Percentiles rank a stretch among this genome's conserved stretches.
phyloP scores from a whole-genome alignment of 2,113 vertebrate species.

The Scophthalmus maximus region DNA sequence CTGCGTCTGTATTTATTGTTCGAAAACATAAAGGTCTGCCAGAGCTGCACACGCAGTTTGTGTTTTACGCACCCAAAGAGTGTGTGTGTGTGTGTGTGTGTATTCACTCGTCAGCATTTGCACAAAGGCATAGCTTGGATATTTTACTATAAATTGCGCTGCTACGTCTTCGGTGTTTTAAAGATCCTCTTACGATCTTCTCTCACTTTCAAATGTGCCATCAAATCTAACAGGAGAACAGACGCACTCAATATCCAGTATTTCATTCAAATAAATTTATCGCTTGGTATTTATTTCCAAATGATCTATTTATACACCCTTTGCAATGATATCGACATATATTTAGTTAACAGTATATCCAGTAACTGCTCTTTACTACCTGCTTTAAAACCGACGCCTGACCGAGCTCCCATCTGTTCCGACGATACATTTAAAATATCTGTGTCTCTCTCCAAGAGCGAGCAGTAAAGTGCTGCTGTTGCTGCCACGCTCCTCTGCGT shows the following conservation, averaged over 20 bases:
- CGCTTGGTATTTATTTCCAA: neutral
- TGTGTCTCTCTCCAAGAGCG: neutral
- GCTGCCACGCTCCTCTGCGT: neutral
- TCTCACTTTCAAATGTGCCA: no score
- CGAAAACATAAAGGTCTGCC: slow-evolving; percentile 81
- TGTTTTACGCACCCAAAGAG: neutral
- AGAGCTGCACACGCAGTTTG: slow-evolving; percentile 72
- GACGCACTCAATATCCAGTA: no score
- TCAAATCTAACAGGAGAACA: neutral
- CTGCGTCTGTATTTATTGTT: slow-evolving; percentile 73
- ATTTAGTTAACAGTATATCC: no score
- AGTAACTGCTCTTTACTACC: no score
- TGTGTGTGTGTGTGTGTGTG: slow-evolving; percentile 19
- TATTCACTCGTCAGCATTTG: neutral
- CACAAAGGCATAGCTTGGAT: slow-evolving; percentile 9
- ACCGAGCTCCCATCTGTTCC: slow-evolving; percentile 6
- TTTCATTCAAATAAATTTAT: no score
- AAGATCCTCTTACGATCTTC: slow-evolving; percentile 17
- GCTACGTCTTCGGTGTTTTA: slow-evolving; percentile 46
- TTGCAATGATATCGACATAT: no score
- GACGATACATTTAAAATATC: slow-evolving; percentile 19
- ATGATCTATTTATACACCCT: neutral
- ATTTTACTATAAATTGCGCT: slow-evolving; percentile 60
- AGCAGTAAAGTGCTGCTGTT: no score
- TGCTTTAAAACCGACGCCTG: no score